phyloP scores from a whole-genome alignment of 2,113 vertebrate genomes.

The Leucosticte australis region DNA sequence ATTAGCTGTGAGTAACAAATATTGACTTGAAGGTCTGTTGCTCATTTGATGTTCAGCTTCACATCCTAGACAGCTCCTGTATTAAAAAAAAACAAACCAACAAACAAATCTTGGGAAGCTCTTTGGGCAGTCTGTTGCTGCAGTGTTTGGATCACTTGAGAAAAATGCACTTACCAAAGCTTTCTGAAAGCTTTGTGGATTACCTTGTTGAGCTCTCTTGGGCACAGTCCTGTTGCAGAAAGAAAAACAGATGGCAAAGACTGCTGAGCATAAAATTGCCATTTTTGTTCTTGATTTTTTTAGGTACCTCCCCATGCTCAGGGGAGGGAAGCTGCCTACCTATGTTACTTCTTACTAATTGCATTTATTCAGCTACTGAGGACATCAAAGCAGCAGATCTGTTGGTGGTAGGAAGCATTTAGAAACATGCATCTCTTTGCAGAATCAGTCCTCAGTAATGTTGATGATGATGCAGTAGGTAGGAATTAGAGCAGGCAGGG shows the following conservation, averaged over 20 bases:
- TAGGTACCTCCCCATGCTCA: background rate
- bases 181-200: background rate
- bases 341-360: background rate
- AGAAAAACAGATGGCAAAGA: background rate
- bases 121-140: background rate
- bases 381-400: background rate
- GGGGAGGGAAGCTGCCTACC: background rate
- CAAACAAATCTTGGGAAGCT: background rate
- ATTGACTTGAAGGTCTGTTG: background rate
- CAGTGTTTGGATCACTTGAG: background rate
- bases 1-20: background rate
- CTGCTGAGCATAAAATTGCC: background rate
- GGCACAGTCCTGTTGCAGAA: background rate
- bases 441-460: background rate
- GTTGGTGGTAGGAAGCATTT: background rate
- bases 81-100: background rate
- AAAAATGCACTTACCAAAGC: background rate
- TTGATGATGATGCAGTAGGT: accelerated
- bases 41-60: background rate
- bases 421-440: background rate
- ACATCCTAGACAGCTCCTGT: background rate
- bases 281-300: background rate
- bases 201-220: background rate
- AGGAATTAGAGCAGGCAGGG: background rate
- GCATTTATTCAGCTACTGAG: background rate